phyloP scores from a whole-genome alignment of 2,113 vertebrate species.

The Dicerorhinus sumatrensis region DNA sequence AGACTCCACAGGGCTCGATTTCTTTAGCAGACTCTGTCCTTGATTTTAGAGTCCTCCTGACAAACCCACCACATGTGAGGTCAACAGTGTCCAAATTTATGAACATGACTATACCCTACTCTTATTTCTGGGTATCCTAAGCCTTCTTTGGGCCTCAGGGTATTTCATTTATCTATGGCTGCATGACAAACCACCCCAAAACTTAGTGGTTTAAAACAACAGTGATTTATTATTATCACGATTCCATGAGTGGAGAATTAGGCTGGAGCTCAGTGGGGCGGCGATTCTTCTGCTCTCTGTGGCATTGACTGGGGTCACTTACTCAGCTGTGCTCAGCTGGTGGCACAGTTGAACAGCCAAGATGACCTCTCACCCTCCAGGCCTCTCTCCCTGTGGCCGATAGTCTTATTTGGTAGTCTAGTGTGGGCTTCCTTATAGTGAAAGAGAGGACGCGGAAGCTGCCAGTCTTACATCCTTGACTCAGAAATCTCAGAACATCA shows the following conservation, averaged over 20 bases:
- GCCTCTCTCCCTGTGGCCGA: background rate
- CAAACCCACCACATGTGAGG: background rate
- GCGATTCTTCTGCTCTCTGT: background rate
- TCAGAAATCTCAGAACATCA: background rate
- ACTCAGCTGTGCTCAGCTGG: background rate
- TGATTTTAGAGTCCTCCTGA: background rate
- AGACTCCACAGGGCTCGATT: background rate
- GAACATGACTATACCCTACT: background rate
- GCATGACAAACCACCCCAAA: background rate
- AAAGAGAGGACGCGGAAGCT: background rate
- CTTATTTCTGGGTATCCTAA: background rate
- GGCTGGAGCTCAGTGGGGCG: background rate
- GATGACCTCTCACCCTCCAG: background rate
- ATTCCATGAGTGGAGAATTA: background rate
- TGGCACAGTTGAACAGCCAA: background rate
- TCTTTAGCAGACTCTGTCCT: background rate
- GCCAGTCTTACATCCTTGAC: background rate
- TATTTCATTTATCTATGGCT: background rate
- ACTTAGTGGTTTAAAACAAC: background rate
- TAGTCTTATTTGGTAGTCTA: background rate
- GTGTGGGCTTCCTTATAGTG: background rate
- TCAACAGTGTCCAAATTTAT: background rate
- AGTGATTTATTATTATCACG: background rate
- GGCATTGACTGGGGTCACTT: background rate
- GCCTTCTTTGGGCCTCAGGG: background rate